These are phyloP conservation scores for Nylanderia fulva DNA, from an alignment of 1,140 invertebrate genomes.

Conservation along the genomic window DNA sequence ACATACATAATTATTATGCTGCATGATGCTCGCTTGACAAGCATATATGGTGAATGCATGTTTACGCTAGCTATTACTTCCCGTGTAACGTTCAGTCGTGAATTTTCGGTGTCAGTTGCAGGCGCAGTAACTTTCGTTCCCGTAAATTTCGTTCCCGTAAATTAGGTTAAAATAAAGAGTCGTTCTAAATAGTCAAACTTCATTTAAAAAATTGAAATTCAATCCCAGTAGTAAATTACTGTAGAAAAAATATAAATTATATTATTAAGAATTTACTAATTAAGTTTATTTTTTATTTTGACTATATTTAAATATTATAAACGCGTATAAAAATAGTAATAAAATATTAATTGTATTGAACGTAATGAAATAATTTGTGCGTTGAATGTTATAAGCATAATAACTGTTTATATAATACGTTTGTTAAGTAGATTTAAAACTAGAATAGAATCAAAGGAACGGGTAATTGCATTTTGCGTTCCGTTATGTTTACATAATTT, in stretches of 20 bases:
- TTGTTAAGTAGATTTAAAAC: constrained; percentile 19
- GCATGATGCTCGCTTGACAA: constrained; percentile 5
- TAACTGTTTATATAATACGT: neutral
- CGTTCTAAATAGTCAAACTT: too few relatives aligned
- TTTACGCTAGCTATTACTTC: neutral
- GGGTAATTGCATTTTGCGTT: constrained; percentile 19
- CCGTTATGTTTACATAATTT: constrained; percentile 12
- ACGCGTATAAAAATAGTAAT: too few relatives aligned
- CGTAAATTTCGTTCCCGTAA: neutral
- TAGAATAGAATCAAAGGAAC: constrained; percentile 19
- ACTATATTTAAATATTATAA: neutral
- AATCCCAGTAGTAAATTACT: neutral
- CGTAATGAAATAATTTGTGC: neutral
- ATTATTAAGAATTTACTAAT: neutral
- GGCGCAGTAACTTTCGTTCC: neutral
- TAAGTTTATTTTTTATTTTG: neutral
- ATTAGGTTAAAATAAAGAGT: neutral
- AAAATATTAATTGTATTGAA: neutral
- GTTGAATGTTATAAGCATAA: neutral
- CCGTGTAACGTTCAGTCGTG: neutral
- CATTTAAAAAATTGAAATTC: too few relatives aligned
- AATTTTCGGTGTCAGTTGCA: constrained; percentile 30
- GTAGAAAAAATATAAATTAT: neutral
- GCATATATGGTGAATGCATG: neutral
- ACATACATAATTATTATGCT: constrained; percentile 20